These are phyloP conservation scores for Ips nitidus DNA, from an alignment of 1,140 invertebrate species.

Conservation along the genomic window DNA sequence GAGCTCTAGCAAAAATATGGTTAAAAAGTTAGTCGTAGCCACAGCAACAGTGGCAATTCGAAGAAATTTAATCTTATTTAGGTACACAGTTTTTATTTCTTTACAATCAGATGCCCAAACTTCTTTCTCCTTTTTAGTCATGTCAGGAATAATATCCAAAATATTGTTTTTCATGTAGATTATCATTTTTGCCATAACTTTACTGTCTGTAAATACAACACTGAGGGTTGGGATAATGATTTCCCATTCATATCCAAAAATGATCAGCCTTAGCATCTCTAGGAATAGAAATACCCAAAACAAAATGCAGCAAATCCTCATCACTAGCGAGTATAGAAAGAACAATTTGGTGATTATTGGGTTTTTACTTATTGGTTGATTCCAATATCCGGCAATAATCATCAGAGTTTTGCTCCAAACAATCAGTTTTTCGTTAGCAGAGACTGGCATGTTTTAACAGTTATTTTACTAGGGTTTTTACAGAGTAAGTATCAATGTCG, in stretches of 20 bases:
- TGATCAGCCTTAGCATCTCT: constrained; percentile 5
- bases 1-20: constrained; percentile 4
- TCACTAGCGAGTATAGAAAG: background rate
- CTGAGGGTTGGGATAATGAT: constrained; percentile 10
- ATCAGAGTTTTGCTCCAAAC: background rate
- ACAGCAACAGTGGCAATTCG: background rate
- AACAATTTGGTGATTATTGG: background rate
- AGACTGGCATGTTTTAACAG: too few species aligned
- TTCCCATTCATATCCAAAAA: background rate
- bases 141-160: constrained; percentile 1
- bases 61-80: background rate
- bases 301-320: background rate
- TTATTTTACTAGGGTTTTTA: too few species aligned
- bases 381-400: constrained; percentile 3
- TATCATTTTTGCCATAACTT: background rate
- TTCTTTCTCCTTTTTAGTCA: constrained; percentile 14
- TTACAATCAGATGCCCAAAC: constrained; percentile 7
- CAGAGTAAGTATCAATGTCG: too few species aligned
- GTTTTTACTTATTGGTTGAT: constrained; percentile 6
- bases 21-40: background rate
- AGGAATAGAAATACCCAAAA: background rate
- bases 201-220: constrained; percentile 3
- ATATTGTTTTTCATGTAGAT: constrained; percentile 18
- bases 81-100: constrained; percentile 10
- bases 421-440: constrained; percentile 3